A percentile compares a stretch with the other conserved stretches of the same genome.
Evolutionary conservation across 2,113 vertebrate species (phyloP).

Genomic region (Muntiacus muntjak): DNA sequence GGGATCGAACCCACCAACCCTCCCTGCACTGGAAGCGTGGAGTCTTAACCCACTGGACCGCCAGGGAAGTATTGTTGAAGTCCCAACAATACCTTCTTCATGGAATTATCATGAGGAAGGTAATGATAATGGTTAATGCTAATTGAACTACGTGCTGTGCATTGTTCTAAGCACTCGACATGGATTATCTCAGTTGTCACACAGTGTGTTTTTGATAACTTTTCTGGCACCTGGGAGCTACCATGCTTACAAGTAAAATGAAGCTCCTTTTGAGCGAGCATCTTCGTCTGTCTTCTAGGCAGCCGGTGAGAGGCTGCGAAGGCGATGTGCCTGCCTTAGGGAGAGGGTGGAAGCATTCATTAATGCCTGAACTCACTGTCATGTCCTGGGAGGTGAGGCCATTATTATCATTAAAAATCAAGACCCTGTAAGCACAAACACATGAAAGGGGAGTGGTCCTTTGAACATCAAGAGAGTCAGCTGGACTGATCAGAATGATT

Average conservation of each 20-base stretch:
- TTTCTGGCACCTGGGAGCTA: not conserved
- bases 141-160: not conserved
- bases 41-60: not conserved
- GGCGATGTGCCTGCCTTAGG: not conserved
- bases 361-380: not conserved
- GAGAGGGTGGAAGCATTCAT: not conserved
- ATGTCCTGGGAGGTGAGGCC: not conserved
- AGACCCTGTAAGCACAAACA: not conserved
- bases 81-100: not conserved
- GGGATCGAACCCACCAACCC: not conserved
- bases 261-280: not conserved
- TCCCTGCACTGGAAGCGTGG: fast-evolving
- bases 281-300: not conserved
- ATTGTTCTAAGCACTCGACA: not conserved
- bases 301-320: not conserved
- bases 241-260: not conserved
- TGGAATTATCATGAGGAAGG: not conserved
- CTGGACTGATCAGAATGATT: not conserved
- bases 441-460: not conserved
- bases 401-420: not conserved
- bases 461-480: not conserved
- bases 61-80: not conserved
- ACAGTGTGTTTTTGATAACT: not conserved
- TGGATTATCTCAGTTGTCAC: not conserved
- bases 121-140: not conserved